These are phyloP conservation scores for Stegostoma tigrinum DNA, from an alignment of 2,113 vertebrate species.

Conservation along the genomic window DNA sequence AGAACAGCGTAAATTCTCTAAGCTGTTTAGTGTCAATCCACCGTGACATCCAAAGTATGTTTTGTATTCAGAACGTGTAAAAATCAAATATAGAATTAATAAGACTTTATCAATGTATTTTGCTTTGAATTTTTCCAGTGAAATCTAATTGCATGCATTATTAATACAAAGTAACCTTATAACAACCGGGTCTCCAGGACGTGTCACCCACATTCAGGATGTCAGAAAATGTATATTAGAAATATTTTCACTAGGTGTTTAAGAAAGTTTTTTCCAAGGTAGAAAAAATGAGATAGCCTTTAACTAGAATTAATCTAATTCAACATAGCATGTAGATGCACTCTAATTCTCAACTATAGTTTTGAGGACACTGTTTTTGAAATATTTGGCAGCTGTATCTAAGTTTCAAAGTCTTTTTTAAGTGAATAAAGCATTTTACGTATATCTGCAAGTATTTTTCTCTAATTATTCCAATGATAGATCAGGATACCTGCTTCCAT, in stretches of 20 bases:
- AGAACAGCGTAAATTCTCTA: constrained; percentile 33
- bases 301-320: not conserved
- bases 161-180: constrained; percentile 23
- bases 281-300: not conserved
- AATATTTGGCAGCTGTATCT: not conserved
- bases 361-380: not conserved
- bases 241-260: not conserved
- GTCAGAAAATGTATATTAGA: not conserved
- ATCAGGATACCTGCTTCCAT: not conserved
- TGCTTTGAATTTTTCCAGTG: constrained; percentile 9
- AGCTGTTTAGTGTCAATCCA: constrained; percentile 33
- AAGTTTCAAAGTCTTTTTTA: not conserved
- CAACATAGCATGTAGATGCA: not conserved
- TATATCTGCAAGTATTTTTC: not conserved
- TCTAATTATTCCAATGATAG: not conserved
- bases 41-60: constrained; percentile 36
- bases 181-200: constrained; percentile 13
- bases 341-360: not conserved
- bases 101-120: constrained; percentile 31
- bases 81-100: constrained; percentile 35
- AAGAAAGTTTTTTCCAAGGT: not conserved
- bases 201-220: not conserved
- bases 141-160: constrained; percentile 36
- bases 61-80: constrained; percentile 38
- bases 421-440: not conserved